phyloP scores from a whole-genome alignment of 2,797 vertebrate genomes.

The Oceanodroma leucorhoa region DNA sequence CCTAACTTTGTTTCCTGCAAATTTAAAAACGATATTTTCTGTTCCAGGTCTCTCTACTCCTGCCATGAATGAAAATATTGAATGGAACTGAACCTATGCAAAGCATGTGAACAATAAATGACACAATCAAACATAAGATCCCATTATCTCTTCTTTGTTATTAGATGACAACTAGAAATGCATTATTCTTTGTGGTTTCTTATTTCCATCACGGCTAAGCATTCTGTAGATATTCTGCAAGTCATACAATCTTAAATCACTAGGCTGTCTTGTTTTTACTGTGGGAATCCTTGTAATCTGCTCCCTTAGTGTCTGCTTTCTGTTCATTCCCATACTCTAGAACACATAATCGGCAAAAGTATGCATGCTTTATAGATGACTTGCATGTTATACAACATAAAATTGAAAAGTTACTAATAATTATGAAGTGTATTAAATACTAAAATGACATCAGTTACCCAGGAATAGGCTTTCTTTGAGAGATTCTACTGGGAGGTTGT shows the following conservation, averaged over 20 bases:
- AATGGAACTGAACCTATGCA: neutral
- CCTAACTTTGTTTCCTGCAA: neutral
- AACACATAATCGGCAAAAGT: neutral
- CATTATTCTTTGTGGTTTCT: neutral
- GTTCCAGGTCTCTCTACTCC: neutral
- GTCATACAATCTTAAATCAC: neutral
- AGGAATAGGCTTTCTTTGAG: slow-evolving; percentile 81
- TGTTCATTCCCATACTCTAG: neutral
- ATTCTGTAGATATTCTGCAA: neutral
- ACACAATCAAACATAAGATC: neutral
- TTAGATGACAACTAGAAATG: neutral
- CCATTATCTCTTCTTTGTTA: neutral
- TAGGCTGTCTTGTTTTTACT: neutral
- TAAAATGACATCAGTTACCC: slow-evolving; percentile 75
- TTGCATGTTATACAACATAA: neutral
- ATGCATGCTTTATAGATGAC: neutral
- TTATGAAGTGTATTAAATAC: neutral
- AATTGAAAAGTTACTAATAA: neutral
- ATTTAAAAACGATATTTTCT: neutral
- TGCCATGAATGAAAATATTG: neutral
- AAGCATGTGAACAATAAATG: neutral
- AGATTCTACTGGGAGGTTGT: slow-evolving; percentile 81
- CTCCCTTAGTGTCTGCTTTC: neutral
- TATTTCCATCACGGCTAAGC: neutral
- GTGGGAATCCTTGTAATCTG: neutral